Percentiles rank a stretch among this genome's conserved stretches.
Evolutionary conservation across 2,888 invertebrate species (phyloP).

Genomic region (Heliconius sara): DNA sequence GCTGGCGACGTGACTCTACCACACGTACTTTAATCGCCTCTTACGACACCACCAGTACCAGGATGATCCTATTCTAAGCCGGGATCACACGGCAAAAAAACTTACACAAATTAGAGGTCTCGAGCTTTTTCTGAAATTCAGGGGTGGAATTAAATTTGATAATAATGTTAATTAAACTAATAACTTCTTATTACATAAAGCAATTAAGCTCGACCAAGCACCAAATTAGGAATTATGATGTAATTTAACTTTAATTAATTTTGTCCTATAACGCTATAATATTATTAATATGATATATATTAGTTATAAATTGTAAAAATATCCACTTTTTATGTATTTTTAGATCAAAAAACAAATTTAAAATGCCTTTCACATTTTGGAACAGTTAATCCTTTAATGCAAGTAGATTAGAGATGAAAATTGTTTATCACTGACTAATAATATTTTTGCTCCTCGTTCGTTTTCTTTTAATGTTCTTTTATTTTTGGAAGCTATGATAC

Average conservation of each 20-base stretch:
- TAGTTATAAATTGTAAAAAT: not conserved
- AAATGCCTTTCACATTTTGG: constrained; percentile 21
- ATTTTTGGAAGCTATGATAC: too few species aligned
- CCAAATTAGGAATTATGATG: not conserved
- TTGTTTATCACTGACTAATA: not conserved
- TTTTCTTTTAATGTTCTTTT: not conserved
- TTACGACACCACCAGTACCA: too few species aligned
- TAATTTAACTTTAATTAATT: not conserved
- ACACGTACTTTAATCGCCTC: too few species aligned
- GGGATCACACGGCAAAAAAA: too few species aligned
- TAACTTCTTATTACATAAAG: not conserved
- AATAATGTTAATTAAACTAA: not conserved
- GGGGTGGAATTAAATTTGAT: not conserved
- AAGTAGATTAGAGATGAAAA: not conserved
- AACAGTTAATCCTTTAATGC: constrained; percentile 31
- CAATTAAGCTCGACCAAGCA: not conserved
- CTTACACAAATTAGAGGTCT: too few species aligned
- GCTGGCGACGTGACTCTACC: too few species aligned
- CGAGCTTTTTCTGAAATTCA: too few species aligned
- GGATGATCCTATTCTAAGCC: too few species aligned
- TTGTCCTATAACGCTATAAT: not conserved
- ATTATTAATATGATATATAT: not conserved
- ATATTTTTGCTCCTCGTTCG: not conserved
- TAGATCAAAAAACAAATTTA: fast-evolving
- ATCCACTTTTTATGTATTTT: too few species aligned